Base-by-base conservation (phyloP, 2,113 vertebrate genomes). In the Sphaerodactylus townsendi region DNA sequence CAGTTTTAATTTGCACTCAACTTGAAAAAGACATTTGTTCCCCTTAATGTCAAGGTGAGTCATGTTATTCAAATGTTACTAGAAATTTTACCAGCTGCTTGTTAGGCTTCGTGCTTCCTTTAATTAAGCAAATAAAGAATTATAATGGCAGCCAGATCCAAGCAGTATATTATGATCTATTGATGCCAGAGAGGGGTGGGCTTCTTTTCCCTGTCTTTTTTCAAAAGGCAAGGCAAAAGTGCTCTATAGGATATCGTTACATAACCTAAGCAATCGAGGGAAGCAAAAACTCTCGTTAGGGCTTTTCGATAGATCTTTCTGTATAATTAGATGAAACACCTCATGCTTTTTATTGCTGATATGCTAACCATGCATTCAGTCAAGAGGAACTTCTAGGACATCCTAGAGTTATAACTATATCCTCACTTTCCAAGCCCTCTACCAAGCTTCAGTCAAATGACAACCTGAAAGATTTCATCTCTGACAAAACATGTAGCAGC, bases 41-140 rank as follows among this genome's bases (percentile, higher is more conserved):
- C 81, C 35, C 28, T 37, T 84, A 83, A 71, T 71, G 44, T 71
- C 14, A 81, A 82, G 46, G 68, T 79, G 77, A 87, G 30, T 77
- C 79, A 87, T 88, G 33, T 79, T 86, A 66, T 78, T 85, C 75
- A 89, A 91, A 79, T 70, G 59, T 39, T 85, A n/a, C 53, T 48
- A 77, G 77, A 79, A 85, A 82, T 70, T 62, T 71, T 90, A 65
- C 48, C 69, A 86, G 78, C 81, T 78, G 81, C 75, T 86, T 33
- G 19, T 50, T 81, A 79, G 3, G 65, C 73, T 68, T 78, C 76
- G 68, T 73, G 33, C 21, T 68, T 75, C 79, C 82, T 69, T 19
- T 17, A 85, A 35, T 77, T 70, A 81, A 30, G 41, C 37, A 46
- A 78, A 79, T 71, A 79, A 79, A 79, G 41, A 68, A 75, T 35